These are phyloP conservation scores for Achlya flavicornis DNA, from an alignment of 2,888 invertebrate species.

Conservation along the genomic window DNA sequence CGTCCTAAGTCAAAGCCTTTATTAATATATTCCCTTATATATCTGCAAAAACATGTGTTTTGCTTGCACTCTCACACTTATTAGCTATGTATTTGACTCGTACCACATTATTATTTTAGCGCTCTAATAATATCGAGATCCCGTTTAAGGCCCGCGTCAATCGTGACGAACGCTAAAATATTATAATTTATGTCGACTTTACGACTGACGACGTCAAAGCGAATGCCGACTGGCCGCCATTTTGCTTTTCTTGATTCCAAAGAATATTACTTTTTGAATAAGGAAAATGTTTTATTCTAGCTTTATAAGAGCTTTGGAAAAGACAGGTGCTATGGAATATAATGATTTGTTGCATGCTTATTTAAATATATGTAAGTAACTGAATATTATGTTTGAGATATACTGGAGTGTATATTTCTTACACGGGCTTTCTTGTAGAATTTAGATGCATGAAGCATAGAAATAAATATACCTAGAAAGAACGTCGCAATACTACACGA, in stretches of 20 bases:
- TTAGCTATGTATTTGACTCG: neutral
- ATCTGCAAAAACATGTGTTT: too few relatives aligned
- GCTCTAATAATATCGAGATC: constrained; percentile 8
- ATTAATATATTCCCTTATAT: too few relatives aligned
- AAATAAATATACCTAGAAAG: too few relatives aligned
- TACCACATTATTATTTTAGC: neutral
- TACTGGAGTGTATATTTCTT: neutral
- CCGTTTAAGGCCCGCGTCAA: constrained; percentile 13
- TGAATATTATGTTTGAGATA: neutral
- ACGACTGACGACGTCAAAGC: constrained; percentile 12
- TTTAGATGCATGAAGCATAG: too few relatives aligned
- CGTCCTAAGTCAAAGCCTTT: too few relatives aligned
- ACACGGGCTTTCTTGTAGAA: too few relatives aligned
- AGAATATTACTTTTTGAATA: neutral
- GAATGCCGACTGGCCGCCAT: constrained; percentile 7
- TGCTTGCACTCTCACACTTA: too few relatives aligned
- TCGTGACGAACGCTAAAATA: constrained; percentile 17
- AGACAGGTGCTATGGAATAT: neutral
- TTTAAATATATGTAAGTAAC: too few relatives aligned
- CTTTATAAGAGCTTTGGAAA: neutral
- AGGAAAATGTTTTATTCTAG: constrained; percentile 1
- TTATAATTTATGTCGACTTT: constrained; percentile 24
- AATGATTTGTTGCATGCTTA: neutral
- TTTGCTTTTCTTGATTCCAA: neutral
- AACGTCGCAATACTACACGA: too few relatives aligned